Evolutionary conservation across 1,140 invertebrate genomes (phyloP).

Genomic region (Brachionus asplanchnoidis): DNA sequence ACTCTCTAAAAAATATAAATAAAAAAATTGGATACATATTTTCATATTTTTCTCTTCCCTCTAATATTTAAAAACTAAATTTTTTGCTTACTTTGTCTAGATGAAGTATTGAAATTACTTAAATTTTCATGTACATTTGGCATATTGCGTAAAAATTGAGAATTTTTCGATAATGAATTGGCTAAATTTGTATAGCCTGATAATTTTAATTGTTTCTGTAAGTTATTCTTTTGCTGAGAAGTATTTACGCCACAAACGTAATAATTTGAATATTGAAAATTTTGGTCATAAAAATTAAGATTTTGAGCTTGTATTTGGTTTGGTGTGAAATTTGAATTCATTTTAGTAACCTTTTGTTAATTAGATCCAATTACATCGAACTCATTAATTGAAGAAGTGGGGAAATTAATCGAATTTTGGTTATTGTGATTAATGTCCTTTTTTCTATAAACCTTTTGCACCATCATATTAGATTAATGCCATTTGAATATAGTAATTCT

Average conservation of each 20-base stretch:
- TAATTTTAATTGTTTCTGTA: background rate
- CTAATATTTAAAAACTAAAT: background rate
- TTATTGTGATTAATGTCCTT: background rate
- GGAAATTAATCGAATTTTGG: too few relatives aligned
- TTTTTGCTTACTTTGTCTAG: background rate
- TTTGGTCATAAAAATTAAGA: background rate
- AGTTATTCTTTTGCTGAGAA: background rate
- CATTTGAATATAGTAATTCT: too few relatives aligned
- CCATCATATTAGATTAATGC: background rate
- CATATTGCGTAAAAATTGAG: background rate
- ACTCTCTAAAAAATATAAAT: too few relatives aligned
- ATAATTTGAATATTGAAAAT: background rate
- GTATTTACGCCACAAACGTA: too few relatives aligned
- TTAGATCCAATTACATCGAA: background rate
- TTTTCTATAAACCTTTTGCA: background rate
- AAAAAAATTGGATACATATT: too few relatives aligned
- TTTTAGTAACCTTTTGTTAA: background rate
- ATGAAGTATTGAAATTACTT: background rate
- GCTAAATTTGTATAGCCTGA: background rate
- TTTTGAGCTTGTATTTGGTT: background rate
- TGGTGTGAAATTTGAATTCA: background rate
- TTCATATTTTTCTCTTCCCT: background rate
- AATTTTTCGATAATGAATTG: background rate
- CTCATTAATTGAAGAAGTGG: background rate
- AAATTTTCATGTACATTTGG: slow-evolving; percentile 2